Conservation (phyloP, 2,797 vertebrate genomes). For the Smutsia gigantea region DNA sequence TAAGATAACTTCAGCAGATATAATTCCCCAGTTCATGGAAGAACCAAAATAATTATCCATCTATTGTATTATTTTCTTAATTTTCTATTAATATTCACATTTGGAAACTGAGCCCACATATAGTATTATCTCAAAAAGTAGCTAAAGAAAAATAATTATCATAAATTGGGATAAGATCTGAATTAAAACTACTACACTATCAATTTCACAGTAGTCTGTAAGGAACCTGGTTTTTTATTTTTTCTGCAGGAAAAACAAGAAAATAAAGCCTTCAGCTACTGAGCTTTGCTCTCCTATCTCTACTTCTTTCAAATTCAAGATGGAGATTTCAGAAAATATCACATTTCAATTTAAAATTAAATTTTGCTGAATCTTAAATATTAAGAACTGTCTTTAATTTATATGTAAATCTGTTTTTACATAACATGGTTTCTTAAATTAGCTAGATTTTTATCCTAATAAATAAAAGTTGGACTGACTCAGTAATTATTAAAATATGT, state of each 20-base stretch:
- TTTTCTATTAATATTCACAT: slow-evolving; percentile 11
- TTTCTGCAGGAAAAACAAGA: not conserved
- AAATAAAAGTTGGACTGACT: not conserved
- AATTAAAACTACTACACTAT: slow-evolving; percentile 1
- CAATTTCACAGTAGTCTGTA: not conserved
- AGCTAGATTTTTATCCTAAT: slow-evolving; percentile 29
- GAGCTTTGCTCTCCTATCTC: not conserved
- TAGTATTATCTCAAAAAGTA: not conserved
- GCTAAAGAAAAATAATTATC: not conserved
- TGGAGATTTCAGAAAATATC: not conserved
- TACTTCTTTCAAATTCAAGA: slow-evolving; percentile 39
- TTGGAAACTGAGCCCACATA: not conserved
- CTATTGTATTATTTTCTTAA: not conserved
- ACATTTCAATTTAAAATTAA: slow-evolving; percentile 40
- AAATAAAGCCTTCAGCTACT: not conserved
- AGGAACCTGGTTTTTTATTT: not conserved
- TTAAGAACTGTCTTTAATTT: slow-evolving; percentile 13
- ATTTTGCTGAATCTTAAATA: slow-evolving; percentile 29
- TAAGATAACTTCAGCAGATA: not conserved
- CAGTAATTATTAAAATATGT: slow-evolving; percentile 42
- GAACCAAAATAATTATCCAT: not conserved
- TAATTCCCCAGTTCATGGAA: not conserved
- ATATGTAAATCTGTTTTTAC: not conserved
- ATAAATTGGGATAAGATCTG: not conserved
- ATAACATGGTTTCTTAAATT: slow-evolving; percentile 14